Percentiles rank a stretch among this genome's conserved stretches.
These are phyloP conservation scores for Pammene aurita DNA, from an alignment of 2,888 invertebrate genomes.

Conservation along the genomic window DNA sequence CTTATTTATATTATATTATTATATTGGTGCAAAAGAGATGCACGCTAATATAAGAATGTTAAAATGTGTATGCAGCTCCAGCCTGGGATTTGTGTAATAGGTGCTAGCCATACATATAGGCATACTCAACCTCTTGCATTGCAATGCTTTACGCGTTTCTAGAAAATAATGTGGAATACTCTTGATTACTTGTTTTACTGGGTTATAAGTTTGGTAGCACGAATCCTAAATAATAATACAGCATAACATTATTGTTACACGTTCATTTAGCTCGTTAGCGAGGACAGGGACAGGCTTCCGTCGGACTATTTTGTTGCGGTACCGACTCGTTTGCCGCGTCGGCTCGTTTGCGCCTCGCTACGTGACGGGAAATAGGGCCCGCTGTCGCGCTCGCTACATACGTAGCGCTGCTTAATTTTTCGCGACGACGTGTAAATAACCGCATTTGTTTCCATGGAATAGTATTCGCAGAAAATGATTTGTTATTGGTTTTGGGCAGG, in stretches of 20 bases:
- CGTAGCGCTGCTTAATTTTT: conserved; percentile 21
- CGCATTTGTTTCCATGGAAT: conserved; percentile 5
- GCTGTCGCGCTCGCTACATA: conserved; percentile 46
- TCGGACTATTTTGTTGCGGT: conserved; percentile 44
- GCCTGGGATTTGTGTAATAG: too few relatives aligned
- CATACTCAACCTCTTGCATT: too few relatives aligned
- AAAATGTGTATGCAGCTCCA: too few relatives aligned
- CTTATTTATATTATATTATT: too few relatives aligned
- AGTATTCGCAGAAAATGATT: too few relatives aligned
- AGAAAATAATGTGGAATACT: too few relatives aligned
- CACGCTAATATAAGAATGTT: too few relatives aligned
- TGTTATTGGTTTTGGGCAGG: too few relatives aligned
- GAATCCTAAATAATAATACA: background rate
- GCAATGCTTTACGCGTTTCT: too few relatives aligned
- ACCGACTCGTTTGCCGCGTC: conserved; percentile 57
- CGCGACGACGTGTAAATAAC: conserved; percentile 25
- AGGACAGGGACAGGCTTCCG: conserved; percentile 41
- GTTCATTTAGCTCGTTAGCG: conserved; percentile 42
- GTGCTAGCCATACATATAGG: too few relatives aligned
- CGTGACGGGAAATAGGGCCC: conserved; percentile 67
- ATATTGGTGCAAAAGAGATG: background rate
- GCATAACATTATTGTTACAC: conserved; percentile 16
- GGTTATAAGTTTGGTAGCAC: too few relatives aligned
- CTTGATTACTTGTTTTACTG: too few relatives aligned
- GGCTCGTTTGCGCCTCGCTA: conserved; percentile 61